Evolutionary conservation across 2,797 vertebrate species (phyloP), one percentile per base, ranked within the genome.

Genomic region (Tokudaia muenninki): DNA sequence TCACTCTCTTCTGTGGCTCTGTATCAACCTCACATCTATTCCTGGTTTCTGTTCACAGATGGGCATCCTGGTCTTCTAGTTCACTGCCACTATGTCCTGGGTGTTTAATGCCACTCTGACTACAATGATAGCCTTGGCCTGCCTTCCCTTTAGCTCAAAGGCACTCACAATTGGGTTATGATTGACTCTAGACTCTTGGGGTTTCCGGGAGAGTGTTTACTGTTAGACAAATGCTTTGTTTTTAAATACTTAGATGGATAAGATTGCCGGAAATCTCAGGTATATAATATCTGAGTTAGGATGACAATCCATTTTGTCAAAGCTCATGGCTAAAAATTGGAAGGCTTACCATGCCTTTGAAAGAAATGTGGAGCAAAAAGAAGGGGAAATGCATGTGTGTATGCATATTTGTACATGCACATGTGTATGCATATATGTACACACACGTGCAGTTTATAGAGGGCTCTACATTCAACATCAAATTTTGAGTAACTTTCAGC

Each of bases 231-330:
- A 94, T 57, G 31, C 24, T 87, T 96, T 78, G 78, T 65, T 89
- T 97, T 92, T 34, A 91, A 90, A 94, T 41, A 83, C 41, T 79
- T 65, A 52, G 75, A 80, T 93, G 55, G 50, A 94, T 55, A 93
- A 74, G 24, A 59, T 86, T 50, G 26, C 13, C 65, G 41, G 63
- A 97, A 95, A 91, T 65, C 72, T 95, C 87, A n/a, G 95, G 52
- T 77, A 55, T 65, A 55, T 61, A 55, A 52, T 57, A 87, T 57
- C 63, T 59, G 13, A 77, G 59, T 77, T 92, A 75, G 22, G 31
- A 83, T 41, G 21, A 55, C 31, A 59, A 74, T 87, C 13, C 31
- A n/a, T 90, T 95, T 87, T 92, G 26, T 91, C 84, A 8, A 93
- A 80, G 1, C 14, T 87, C 87, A 63, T 81, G 5, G 34, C 83